Base-by-base conservation (phyloP, 2,113 vertebrate genomes). In the Colossoma macropomum region DNA sequence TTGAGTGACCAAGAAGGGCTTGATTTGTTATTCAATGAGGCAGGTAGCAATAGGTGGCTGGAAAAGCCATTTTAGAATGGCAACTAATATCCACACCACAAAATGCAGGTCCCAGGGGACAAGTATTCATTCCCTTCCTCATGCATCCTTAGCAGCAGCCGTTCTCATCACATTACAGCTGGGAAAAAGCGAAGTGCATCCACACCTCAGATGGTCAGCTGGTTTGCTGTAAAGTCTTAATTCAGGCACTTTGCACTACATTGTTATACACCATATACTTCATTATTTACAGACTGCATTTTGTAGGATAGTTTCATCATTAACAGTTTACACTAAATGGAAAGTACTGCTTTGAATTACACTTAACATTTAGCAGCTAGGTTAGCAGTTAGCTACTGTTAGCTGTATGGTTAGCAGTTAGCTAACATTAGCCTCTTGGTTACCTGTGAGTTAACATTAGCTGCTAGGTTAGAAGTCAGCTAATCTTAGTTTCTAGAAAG, bases 21-120 rank as follows among this genome's bases (percentile, higher is more conserved):
- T 27, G 17, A 59, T 76, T 59, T 74, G 80, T 63, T 75, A 62
- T 75, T 86, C 30, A 75, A 68, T 82, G 79, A 79, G 50, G 70
- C 6, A 41, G 17, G 21, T 71, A 23, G 27, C 34, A 86, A 73
- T 34, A 66, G 34, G 50, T 27, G 48, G 69, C 27, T 25, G 75
- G 38, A 54, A 62, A 80, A 83, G 66, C 41, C 60, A 56, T 76
- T 79, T 72, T 13, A 59, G 77, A 0, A 25, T 4, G 59, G 71
- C 13, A 74, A 21, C 30, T 21, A 72, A 48, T 76, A 83, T 66
- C 65, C 32, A 41, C 1, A 25, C 25, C 21, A 75, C 56, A 80
- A 76, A 71, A 45, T 23, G 19, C 69, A 65, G 19, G 71, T 75
- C 77, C 70, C 28, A 27, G 60, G 32, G 34, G 60, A 79, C 59